phyloP scores from a whole-genome alignment of 2,888 invertebrate genomes.

The Idaea dimidiata region DNA sequence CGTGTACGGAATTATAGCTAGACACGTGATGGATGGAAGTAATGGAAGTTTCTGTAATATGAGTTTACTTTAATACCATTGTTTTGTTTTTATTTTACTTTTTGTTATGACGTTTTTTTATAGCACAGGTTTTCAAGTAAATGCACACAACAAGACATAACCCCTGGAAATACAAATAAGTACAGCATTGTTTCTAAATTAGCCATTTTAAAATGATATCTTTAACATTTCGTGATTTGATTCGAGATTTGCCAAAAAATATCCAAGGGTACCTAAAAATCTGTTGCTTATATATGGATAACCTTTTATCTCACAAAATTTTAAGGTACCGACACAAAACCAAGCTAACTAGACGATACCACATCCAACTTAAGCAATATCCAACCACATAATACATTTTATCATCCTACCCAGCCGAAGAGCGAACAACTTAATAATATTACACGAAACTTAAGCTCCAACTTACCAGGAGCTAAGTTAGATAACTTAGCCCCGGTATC shows the following conservation, averaged over 20 bases:
- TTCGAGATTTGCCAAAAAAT: no score
- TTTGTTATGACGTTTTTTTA: not conserved
- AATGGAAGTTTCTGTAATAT: not conserved
- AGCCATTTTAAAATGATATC: no score
- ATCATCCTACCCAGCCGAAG: constrained; percentile 31
- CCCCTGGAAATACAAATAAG: no score
- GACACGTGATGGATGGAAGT: not conserved
- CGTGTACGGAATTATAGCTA: not conserved
- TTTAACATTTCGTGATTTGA: no score
- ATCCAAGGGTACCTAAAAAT: no score
- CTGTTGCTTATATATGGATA: not conserved
- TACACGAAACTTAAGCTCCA: constrained; percentile 62
- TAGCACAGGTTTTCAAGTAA: not conserved
- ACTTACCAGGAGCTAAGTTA: constrained; percentile 63
- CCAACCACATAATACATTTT: constrained; percentile 15
- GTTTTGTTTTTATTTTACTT: not conserved
- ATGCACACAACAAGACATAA: no score
- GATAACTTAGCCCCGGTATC: constrained; percentile 68
- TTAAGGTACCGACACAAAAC: not conserved
- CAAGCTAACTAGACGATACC: not conserved
- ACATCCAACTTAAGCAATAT: not conserved
- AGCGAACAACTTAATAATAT: constrained; percentile 61
- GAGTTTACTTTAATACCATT: not conserved
- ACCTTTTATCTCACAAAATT: not conserved
- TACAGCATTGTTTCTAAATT: no score